phyloP scores from a whole-genome alignment of 2,797 vertebrate genomes.

The Tarsius wallacei region DNA sequence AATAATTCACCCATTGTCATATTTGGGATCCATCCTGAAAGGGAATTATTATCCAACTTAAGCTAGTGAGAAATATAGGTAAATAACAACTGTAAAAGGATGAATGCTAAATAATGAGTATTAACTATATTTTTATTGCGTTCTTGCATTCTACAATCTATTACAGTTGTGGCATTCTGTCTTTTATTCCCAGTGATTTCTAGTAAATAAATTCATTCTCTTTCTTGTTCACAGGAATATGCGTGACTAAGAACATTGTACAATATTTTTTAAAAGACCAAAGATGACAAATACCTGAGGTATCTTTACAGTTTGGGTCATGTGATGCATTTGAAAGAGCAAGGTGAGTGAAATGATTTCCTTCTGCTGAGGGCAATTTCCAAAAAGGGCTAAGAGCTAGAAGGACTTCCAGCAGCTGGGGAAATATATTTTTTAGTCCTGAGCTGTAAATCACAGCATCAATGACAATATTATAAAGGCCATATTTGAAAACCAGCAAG shows the following conservation, averaged over 20 bases:
- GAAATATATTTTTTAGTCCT: neutral
- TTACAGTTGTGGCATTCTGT: neutral
- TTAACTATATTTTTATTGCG: neutral
- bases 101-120: neutral
- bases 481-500: neutral
- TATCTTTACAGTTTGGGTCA: neutral
- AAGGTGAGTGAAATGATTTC: neutral
- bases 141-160: neutral
- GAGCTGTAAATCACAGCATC: neutral
- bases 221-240: neutral
- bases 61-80: neutral
- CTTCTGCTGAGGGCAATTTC: neutral
- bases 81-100: neutral
- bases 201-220: neutral
- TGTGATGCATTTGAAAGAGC: neutral
- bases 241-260: neutral
- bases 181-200: neutral
- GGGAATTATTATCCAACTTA: neutral
- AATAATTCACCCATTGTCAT: neutral
- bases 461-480: neutral
- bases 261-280: neutral
- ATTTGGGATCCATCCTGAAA: neutral
- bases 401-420: neutral
- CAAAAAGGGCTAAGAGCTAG: neutral
- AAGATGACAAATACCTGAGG: neutral